Conservation (phyloP, 2,113 vertebrate genomes). For the Sapajus apella region DNA sequence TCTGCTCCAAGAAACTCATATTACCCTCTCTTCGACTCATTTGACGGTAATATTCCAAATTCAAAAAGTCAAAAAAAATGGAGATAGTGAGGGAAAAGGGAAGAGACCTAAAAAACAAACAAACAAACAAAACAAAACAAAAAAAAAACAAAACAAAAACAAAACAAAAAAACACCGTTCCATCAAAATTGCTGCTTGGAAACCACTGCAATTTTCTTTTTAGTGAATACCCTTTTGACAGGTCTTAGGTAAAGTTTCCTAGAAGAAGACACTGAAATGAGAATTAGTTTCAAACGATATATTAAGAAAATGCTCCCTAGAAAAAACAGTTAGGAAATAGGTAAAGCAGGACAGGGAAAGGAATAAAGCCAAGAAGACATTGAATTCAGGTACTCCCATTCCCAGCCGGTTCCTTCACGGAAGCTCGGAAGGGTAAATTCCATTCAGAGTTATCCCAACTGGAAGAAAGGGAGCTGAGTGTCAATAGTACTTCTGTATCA, state of each 20-base stretch:
- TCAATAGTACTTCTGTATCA: no score
- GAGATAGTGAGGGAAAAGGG: neutral
- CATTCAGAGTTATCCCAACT: neutral
- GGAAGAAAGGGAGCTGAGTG: neutral
- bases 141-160: neutral
- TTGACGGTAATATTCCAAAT: neutral
- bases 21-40: neutral
- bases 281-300: neutral
- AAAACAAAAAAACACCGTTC: neutral
- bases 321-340: neutral
- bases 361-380: neutral
- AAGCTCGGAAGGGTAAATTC: neutral
- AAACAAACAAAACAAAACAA: no score
- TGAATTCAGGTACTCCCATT: neutral
- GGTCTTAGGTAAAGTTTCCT: neutral
- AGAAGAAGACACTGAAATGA: neutral
- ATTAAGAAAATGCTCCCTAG: neutral
- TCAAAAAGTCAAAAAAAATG: neutral
- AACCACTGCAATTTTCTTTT: neutral
- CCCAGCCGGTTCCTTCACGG: no score
- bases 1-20: neutral
- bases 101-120: neutral
- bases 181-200: neutral
- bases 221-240: neutral
- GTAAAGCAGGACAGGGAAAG: neutral